A percentile compares a stretch with the other conserved stretches of the same genome.
phyloP scores from a whole-genome alignment of 92 coral and sea anemone species.

The Anthopleura xanthogrammica region DNA sequence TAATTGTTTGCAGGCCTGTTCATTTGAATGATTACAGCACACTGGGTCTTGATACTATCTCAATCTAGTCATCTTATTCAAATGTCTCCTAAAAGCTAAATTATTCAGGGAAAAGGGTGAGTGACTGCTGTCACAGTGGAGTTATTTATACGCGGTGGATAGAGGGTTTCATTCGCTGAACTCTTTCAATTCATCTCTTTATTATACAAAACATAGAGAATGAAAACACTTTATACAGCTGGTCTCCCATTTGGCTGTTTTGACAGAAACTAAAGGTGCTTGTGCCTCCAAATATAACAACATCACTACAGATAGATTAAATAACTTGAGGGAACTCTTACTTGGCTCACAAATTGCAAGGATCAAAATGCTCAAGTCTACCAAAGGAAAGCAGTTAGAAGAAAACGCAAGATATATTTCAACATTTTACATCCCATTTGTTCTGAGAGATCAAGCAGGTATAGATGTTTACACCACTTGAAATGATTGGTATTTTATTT shows the following conservation, averaged over 20 bases:
- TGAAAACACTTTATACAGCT: neutral
- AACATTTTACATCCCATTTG: constrained; percentile 9
- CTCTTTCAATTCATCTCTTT: constrained; percentile 3
- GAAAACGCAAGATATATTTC: neutral
- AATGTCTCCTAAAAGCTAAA: constrained; percentile 23
- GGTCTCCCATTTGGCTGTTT: neutral
- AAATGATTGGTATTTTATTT: neutral
- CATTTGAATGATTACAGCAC: constrained; percentile 37
- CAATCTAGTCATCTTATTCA: constrained; percentile 20
- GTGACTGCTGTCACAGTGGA: constrained; percentile 12
- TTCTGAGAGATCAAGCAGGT: constrained; percentile 3
- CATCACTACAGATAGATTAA: neutral
- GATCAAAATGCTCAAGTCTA: neutral
- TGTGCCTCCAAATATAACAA: neutral
- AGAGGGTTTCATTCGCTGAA: neutral
- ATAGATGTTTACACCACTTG: neutral
- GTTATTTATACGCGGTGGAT: neutral
- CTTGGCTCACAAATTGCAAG: no score
- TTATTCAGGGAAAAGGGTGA: constrained; percentile 24
- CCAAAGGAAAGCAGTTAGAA: neutral
- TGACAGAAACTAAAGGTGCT: neutral
- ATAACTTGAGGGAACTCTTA: neutral
- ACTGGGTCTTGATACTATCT: constrained; percentile 21
- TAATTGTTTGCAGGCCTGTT: constrained; percentile 36
- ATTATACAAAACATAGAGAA: neutral